Conservation (phyloP, 2,888 invertebrate genomes). For the Polymixis flavicincta region DNA sequence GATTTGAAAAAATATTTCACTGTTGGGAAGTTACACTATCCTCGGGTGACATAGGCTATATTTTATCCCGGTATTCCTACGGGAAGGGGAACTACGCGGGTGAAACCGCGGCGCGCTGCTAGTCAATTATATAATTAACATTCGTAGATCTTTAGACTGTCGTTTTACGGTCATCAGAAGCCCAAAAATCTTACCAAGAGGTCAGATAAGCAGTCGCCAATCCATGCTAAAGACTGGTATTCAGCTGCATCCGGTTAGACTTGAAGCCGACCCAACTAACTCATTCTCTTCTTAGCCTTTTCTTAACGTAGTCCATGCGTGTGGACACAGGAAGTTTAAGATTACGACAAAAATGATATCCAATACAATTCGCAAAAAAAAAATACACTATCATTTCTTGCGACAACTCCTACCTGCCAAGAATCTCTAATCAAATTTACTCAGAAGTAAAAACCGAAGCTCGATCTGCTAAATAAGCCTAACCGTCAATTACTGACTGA, state of each 20-base stretch:
- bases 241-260: background rate
- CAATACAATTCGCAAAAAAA: background rate
- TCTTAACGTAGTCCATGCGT: background rate
- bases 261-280: background rate
- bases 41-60: no score
- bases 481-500: conserved; percentile 17
- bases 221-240: background rate
- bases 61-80: no score
- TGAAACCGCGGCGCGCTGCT: no score
- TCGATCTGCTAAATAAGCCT: conserved; percentile 18
- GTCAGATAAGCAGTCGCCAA: background rate
- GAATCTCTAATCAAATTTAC: conserved; percentile 20
- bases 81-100: no score
- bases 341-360: background rate
- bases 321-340: background rate
- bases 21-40: no score
- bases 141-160: no score
- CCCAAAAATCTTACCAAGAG: no score
- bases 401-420: background rate
- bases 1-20: no score
- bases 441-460: background rate
- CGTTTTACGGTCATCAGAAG: background rate
- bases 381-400: background rate
- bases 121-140: no score
- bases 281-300: no score